These are phyloP conservation scores for Stegostoma tigrinum DNA, from an alignment of 2,113 vertebrate genomes.

Conservation along the genomic window DNA sequence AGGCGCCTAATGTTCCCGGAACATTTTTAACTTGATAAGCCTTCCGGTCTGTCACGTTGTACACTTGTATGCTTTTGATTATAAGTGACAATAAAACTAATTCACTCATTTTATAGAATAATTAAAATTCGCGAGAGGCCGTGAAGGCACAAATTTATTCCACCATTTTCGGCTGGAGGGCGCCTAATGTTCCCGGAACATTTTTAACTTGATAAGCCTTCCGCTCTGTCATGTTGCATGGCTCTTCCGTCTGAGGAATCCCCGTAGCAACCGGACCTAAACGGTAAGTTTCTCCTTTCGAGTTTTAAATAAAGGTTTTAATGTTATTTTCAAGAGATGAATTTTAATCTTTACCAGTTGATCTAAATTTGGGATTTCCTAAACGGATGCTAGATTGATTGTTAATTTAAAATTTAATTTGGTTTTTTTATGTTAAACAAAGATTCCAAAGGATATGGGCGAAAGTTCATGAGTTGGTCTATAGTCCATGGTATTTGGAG, in stretches of 20 bases:
- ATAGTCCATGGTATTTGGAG: too few relatives aligned
- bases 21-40: background rate
- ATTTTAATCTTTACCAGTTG: background rate
- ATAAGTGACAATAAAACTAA: too few relatives aligned
- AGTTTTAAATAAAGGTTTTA: background rate
- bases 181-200: too few relatives aligned
- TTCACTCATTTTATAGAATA: too few relatives aligned
- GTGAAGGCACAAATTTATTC: too few relatives aligned
- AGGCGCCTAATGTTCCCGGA: background rate
- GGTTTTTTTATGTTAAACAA: too few relatives aligned
- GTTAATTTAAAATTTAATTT: too few relatives aligned
- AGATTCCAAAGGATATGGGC: too few relatives aligned
- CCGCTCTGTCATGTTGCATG: background rate
- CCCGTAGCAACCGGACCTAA: background rate
- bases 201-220: background rate
- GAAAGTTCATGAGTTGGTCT: too few relatives aligned
- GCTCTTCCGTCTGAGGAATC: background rate
- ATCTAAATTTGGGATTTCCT: background rate
- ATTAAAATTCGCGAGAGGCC: too few relatives aligned
- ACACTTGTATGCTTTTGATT: too few relatives aligned
- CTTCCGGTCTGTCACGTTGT: background rate
- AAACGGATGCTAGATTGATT: background rate
- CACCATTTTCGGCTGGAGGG: too few relatives aligned
- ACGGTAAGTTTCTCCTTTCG: background rate
- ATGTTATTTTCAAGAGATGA: background rate